These are phyloP conservation scores for Paramormyrops hopkinsi DNA, from an alignment of 2,797 vertebrate genomes.

Conservation along the genomic window DNA sequence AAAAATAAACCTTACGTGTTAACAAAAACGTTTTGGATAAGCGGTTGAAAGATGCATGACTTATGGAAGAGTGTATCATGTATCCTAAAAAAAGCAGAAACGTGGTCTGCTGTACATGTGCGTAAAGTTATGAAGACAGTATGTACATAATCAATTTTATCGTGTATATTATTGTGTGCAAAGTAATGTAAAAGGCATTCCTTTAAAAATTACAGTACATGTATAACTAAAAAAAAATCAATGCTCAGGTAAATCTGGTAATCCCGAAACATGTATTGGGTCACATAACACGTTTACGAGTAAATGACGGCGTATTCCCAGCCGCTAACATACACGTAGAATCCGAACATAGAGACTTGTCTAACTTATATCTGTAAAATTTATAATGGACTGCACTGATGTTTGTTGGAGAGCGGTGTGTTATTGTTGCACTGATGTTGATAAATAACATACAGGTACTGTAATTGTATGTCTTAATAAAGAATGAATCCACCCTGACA, in stretches of 20 bases:
- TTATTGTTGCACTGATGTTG: background rate
- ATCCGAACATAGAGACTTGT: background rate
- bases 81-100: background rate
- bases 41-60: background rate
- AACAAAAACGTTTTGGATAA: background rate
- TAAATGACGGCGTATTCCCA: background rate
- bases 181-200: slow-evolving; percentile 1
- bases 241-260: background rate
- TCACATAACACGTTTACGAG: background rate
- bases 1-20: background rate
- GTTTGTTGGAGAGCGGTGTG: background rate
- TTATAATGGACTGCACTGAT: background rate
- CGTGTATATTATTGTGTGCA: background rate
- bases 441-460: background rate
- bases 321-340: background rate
- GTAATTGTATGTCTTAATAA: slow-evolving; percentile 8
- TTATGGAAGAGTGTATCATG: background rate
- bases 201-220: background rate
- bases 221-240: background rate
- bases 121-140: background rate
- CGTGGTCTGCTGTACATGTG: background rate
- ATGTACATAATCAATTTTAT: background rate
- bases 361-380: background rate
- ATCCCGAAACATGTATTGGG: background rate
- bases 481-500: background rate